Evolutionary conservation across 2,888 invertebrate genomes (phyloP), one percentile per base, ranked within the genome.

Genomic region (Platycnemis pennipes): DNA sequence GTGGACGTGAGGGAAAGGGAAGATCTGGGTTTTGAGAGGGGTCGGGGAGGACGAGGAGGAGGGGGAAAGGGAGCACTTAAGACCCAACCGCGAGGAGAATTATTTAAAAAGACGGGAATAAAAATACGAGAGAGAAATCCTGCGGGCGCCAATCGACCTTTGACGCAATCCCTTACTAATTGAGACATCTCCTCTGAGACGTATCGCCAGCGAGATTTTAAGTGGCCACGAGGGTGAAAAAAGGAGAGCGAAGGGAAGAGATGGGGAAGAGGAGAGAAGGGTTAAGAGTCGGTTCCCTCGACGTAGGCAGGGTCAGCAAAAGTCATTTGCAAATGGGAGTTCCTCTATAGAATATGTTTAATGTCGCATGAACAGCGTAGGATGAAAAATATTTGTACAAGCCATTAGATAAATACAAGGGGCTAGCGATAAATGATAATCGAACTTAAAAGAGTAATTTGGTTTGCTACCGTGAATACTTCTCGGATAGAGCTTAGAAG

Each of bases 81-180:
- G 89, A 53, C 53, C 85, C 16, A 37, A 85, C 85, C 37, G 37
- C 26, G 42, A 22, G 85, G 77, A 46, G 88, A 49, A n/a, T 45
- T 22, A 44, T 3, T 16, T 8, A 53, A 45, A 87, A 44, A 77
- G n/a, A 77, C 7, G 49, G 31, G 46, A 31, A 49, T 11, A 26
- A 46, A 88, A 88, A 88, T 49, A 49, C 49, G 49, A 49, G 49
- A 88, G 44, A n/a, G n/a, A n/a, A n/a, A n/a, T 49, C 88, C 22
- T 5, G 31, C 3, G 45, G 89, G 88, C 49, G 88, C 46, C 88
- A 49, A 89, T 53, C 89, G 88, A 31, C 49, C 53, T 89, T 89
- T 89, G 53, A 89, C 89, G 89, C 89, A 89, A 89, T 89, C 89
- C 89, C 37, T 89, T 42, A 26, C 42, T 89, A 89, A 89, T 89